phyloP scores from a whole-genome alignment of 2,888 invertebrate species.

The Tubiluchus corallicola region DNA sequence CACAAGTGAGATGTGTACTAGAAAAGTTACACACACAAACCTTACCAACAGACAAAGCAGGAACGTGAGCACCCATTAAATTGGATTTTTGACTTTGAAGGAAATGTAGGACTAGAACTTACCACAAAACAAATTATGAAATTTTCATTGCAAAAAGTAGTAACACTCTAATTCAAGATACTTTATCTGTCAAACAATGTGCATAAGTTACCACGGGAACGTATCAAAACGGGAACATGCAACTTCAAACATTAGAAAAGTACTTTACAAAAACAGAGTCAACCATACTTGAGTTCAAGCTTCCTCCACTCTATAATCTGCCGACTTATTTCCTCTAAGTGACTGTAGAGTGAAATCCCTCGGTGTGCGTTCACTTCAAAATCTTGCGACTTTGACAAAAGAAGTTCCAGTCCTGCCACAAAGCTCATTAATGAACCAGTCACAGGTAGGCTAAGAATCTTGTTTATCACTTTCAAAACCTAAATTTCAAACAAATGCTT shows the following conservation, averaged over 20 bases:
- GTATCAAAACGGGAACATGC: conserved; percentile 2
- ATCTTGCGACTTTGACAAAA: conserved; percentile 52
- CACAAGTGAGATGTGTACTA: too few species aligned
- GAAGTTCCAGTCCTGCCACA: conserved; percentile 68
- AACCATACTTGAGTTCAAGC: conserved; percentile 46
- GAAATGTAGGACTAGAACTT: too few species aligned
- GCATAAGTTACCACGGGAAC: not conserved
- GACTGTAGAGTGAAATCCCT: conserved; percentile 55
- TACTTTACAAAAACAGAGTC: conserved; percentile 11
- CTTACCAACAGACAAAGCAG: too few species aligned
- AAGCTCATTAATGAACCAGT: conserved; percentile 68
- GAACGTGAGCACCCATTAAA: too few species aligned
- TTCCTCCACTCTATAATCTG: conserved; percentile 78
- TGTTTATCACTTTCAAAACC: conserved; percentile 26
- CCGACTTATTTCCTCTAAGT: conserved; percentile 51
- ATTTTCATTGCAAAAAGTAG: too few species aligned
- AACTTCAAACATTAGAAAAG: conserved; percentile 4
- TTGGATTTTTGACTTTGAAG: too few species aligned
- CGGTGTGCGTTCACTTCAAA: conserved; percentile 83
- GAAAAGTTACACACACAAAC: too few species aligned
- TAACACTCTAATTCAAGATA: too few species aligned
- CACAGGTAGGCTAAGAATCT: conserved; percentile 43
- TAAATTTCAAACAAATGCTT: too few species aligned
- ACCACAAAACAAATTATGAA: too few species aligned
- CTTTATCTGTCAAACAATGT: too few species aligned